A percentile compares a stretch with the other conserved stretches of the same genome.
These are phyloP conservation scores for Achlya flavicornis DNA, from an alignment of 2,888 invertebrate genomes.

Conservation along the genomic window DNA sequence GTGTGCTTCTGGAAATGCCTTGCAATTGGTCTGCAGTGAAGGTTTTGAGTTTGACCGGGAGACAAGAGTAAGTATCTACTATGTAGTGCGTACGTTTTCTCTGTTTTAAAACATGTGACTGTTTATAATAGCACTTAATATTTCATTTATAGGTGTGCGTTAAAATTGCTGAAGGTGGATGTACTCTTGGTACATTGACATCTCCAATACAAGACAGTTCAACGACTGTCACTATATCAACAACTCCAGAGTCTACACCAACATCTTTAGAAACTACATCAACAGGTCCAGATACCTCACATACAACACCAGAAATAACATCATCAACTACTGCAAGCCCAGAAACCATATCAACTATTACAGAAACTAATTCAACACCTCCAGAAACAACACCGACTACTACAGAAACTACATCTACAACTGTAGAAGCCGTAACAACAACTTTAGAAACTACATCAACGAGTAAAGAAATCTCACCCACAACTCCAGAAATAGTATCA, in stretches of 20 bases:
- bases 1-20: conserved; percentile 33
- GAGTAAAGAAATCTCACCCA: conserved; percentile 16
- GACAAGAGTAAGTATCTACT: conserved; percentile 7
- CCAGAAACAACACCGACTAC: conserved; percentile 18
- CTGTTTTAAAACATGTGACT: no score
- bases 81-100: background rate
- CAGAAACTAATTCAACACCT: background rate
- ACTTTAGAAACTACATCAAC: conserved; percentile 16
- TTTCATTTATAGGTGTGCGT: conserved; percentile 16
- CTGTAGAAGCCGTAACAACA: background rate
- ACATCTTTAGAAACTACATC: conserved; percentile 1
- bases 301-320: conserved; percentile 8
- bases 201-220: background rate
- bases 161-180: conserved; percentile 5
- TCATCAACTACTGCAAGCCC: conserved; percentile 13
- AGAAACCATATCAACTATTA: conserved; percentile 1
- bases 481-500: background rate
- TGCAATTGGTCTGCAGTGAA: conserved; percentile 29
- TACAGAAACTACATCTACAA: conserved; percentile 14
- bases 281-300: conserved; percentile 14
- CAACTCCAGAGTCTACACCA: conserved; percentile 10
- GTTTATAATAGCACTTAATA: background rate
- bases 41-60: conserved; percentile 31
- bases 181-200: background rate
- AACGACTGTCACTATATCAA: background rate